Conservation (phyloP, 2,888 invertebrate species). For the Oeneis ivallda region DNA sequence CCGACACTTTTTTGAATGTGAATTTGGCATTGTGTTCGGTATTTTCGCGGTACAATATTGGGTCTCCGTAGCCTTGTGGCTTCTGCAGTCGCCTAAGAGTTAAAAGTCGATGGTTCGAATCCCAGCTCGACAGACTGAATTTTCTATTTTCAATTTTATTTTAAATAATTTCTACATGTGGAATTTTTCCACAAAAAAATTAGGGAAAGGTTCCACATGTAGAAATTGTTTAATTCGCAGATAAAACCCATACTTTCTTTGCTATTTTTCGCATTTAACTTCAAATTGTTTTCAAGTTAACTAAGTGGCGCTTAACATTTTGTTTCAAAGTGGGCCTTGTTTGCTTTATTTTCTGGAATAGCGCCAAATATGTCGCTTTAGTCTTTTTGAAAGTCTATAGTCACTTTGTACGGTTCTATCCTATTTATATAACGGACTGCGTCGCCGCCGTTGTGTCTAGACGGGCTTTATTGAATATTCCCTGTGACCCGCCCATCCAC, state of each 20-base stretch:
- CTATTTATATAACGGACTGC: slow-evolving; percentile 55
- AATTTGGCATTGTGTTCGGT: no score
- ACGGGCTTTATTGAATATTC: slow-evolving; percentile 54
- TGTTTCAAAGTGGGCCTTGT: slow-evolving; percentile 10
- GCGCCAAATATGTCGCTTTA: slow-evolving; percentile 48
- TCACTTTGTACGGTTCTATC: slow-evolving; percentile 52
- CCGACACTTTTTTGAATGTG: no score
- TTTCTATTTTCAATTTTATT: no score
- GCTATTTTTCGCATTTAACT: background rate
- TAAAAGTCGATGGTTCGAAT: no score
- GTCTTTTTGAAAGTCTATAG: slow-evolving; percentile 44
- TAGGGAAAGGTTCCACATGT: no score
- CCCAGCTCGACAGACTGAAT: no score
- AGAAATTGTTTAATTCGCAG: no score
- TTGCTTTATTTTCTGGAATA: slow-evolving; percentile 44
- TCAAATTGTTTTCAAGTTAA: slow-evolving; percentile 11
- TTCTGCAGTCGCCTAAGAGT: no score
- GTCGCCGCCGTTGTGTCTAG: slow-evolving; percentile 66
- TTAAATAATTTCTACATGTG: no score
- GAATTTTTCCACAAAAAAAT: no score
- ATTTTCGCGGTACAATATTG: no score
- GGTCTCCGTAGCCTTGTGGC: no score
- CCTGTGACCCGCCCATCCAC: slow-evolving; percentile 46
- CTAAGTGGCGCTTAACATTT: slow-evolving; percentile 8
- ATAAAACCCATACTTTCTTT: background rate